Evolutionary conservation across 2,797 vertebrate species (phyloP).

Genomic region (Coluber constrictor): DNA sequence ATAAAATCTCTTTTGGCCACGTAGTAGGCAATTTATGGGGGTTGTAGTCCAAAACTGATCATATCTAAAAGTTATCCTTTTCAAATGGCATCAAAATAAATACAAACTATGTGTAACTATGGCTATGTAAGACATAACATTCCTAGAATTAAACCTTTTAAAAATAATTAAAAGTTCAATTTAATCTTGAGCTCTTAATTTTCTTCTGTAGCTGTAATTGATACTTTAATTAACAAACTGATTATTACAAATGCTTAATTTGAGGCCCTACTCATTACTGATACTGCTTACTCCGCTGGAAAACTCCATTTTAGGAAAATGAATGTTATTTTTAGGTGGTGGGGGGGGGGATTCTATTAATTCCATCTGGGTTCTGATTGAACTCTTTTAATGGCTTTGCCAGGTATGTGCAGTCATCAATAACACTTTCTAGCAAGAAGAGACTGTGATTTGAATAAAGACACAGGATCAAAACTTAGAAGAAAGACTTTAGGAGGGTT

Average conservation of each 20-base stretch:
- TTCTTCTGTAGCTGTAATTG: conserved; percentile 16
- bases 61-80: neutral
- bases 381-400: neutral
- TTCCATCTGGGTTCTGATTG: neutral
- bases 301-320: conserved; percentile 9
- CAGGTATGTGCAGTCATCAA: neutral
- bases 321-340: neutral
- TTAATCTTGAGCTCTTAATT: conserved; percentile 23
- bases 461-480: neutral
- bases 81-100: neutral
- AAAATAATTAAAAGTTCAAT: conserved; percentile 11
- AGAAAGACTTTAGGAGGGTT: neutral
- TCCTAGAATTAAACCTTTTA: neutral
- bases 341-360: conserved; percentile 3
- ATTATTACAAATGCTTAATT: conserved; percentile 27
- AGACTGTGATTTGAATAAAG: neutral
- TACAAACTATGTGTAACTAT: neutral
- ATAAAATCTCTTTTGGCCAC: neutral
- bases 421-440: neutral
- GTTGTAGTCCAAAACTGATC: neutral
- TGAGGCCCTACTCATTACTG: conserved; percentile 7
- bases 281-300: neutral
- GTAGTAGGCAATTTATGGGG: neutral
- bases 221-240: conserved; percentile 28
- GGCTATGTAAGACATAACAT: neutral